Evolutionary conservation across 2,113 vertebrate genomes (phyloP).

Genomic region (Tachysurus fulvidraco): DNA sequence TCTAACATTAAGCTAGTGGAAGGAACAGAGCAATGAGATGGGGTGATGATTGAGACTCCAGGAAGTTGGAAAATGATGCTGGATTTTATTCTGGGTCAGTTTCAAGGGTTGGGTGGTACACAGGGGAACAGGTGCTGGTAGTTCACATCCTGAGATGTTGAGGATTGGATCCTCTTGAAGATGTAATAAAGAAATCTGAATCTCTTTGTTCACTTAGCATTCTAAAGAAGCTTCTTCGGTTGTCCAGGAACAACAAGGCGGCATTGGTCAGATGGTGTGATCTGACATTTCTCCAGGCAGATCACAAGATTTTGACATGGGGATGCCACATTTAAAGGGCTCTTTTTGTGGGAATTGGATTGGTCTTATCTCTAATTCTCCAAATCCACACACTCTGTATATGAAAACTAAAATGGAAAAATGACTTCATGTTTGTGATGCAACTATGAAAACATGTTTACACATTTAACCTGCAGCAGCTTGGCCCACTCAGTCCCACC

Average conservation of each 20-base stretch:
- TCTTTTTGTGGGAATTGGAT: neutral
- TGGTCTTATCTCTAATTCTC: neutral
- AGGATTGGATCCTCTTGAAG: neutral
- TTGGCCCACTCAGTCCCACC: neutral
- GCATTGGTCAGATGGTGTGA: neutral
- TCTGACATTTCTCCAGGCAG: neutral
- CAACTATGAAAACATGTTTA: neutral
- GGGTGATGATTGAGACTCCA: neutral
- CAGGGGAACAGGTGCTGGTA: neutral
- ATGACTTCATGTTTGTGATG: neutral
- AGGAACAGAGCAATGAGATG: neutral
- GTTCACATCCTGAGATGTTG: neutral
- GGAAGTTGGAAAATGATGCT: neutral
- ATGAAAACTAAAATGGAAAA: neutral
- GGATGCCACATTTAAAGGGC: neutral
- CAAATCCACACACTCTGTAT: neutral
- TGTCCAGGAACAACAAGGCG: neutral
- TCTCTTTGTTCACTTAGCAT: neutral
- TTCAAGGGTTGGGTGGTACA: neutral
- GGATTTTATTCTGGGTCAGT: neutral
- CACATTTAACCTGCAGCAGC: neutral
- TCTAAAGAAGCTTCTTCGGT: neutral
- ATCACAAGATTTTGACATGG: neutral
- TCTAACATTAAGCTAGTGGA: neutral
- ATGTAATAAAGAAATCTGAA: neutral